A percentile compares a stretch with the other conserved stretches of the same genome.
These are phyloP conservation scores for Allobates femoralis DNA, from an alignment of 2,797 vertebrate genomes.

Conservation along the genomic window DNA sequence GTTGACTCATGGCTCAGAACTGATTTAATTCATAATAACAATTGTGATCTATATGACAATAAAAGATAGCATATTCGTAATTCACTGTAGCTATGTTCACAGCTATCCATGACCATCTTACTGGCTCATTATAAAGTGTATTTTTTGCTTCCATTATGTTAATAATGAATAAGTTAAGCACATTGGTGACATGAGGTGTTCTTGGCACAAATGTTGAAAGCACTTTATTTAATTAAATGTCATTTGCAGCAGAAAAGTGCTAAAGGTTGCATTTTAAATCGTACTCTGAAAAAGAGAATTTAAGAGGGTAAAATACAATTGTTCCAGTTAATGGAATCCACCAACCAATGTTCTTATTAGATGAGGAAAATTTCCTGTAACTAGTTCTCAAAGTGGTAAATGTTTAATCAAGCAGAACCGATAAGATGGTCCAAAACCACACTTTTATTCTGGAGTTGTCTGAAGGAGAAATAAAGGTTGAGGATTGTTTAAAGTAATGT, in stretches of 20 bases:
- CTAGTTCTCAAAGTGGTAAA: slow-evolving; percentile 16
- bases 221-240: slow-evolving; percentile 80
- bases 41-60: not conserved
- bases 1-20: not conserved
- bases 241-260: slow-evolving; percentile 31
- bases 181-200: slow-evolving; percentile 70
- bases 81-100: slow-evolving; percentile 35
- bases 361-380: slow-evolving; percentile 35
- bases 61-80: not conserved
- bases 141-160: slow-evolving; percentile 70
- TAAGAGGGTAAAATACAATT: slow-evolving; percentile 22
- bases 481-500: not conserved
- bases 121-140: slow-evolving; percentile 62
- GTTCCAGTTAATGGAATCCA: slow-evolving; percentile 23
- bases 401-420: slow-evolving; percentile 8
- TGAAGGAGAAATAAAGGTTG: not conserved
- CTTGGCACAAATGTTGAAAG: slow-evolving; percentile 67
- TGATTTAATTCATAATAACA: not conserved
- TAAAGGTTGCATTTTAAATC: slow-evolving; percentile 51
- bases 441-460: not conserved
- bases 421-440: slow-evolving; percentile 3
- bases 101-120: not conserved
- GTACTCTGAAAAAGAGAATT: slow-evolving; percentile 28
- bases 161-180: slow-evolving; percentile 69
- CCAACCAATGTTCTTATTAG: not conserved